A percentile compares a stretch with the other conserved stretches of the same genome.
phyloP scores from a whole-genome alignment of 2,797 vertebrate genomes.

The Pseudopleuronectes americanus region DNA sequence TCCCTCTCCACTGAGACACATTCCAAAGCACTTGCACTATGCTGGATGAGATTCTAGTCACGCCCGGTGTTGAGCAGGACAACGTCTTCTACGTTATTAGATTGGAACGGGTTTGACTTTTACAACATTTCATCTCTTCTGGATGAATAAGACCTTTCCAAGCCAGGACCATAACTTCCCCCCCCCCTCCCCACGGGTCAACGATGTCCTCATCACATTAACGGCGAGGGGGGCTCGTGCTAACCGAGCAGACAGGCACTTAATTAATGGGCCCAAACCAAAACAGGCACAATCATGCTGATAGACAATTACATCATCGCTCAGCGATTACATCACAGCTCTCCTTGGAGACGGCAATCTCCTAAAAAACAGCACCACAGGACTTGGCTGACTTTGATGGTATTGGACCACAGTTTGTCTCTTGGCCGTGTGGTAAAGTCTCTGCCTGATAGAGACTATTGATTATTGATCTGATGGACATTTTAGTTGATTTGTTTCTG shows the following conservation, averaged over 20 bases:
- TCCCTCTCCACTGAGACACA: slow-evolving; percentile 20
- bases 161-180: slow-evolving; percentile 8
- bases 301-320: slow-evolving; percentile 62
- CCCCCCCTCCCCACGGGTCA: slow-evolving; percentile 8
- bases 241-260: slow-evolving; percentile 37
- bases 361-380: slow-evolving; percentile 33
- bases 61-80: background rate
- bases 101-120: slow-evolving; percentile 4
- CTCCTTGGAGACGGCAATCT: slow-evolving; percentile 37
- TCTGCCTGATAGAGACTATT: slow-evolving; percentile 14
- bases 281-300: slow-evolving; percentile 45
- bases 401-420: slow-evolving; percentile 24
- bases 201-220: slow-evolving; percentile 40
- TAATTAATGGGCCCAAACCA: slow-evolving; percentile 47
- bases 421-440: slow-evolving; percentile 1
- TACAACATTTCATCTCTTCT: background rate
- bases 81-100: too few relatives aligned
- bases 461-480: background rate
- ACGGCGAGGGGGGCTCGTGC: slow-evolving; percentile 21
- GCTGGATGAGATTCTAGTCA: slow-evolving; percentile 25
- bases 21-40: slow-evolving; percentile 34
- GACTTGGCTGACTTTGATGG: slow-evolving; percentile 45
- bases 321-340: slow-evolving; percentile 44
- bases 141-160: slow-evolving; percentile 21
- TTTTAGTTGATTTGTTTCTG: background rate